Evolutionary conservation across 2,888 invertebrate species (phyloP).

Genomic region (Ophion slaviceki): DNA sequence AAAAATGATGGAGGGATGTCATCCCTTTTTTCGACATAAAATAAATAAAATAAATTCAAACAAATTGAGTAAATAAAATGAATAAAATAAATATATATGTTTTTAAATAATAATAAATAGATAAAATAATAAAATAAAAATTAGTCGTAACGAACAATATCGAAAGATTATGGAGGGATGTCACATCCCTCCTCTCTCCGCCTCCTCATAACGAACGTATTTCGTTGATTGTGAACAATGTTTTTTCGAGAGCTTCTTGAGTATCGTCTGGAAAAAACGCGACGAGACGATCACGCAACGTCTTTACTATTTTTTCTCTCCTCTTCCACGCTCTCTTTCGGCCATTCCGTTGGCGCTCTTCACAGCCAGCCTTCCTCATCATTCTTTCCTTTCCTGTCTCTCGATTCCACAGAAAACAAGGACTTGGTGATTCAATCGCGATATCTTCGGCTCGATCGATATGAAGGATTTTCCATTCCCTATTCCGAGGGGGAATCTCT

Average conservation of each 20-base stretch:
- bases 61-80: too few relatives aligned
- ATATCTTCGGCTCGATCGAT: conserved; percentile 52
- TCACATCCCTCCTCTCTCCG: conserved; percentile 1
- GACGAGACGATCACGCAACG: conserved; percentile 32
- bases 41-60: too few relatives aligned
- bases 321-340: conserved; percentile 52
- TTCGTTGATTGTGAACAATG: conserved; percentile 75
- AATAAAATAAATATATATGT: too few relatives aligned
- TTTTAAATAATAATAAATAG: too few relatives aligned
- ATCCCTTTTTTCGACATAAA: too few relatives aligned
- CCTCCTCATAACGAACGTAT: conserved; percentile 72
- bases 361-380: neutral
- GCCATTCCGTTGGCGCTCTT: conserved; percentile 30
- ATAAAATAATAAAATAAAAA: too few relatives aligned
- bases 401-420: conserved; percentile 50
- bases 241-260: conserved; percentile 70
- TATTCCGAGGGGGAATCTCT: conserved; percentile 38
- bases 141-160: too few relatives aligned
- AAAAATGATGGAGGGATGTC: too few relatives aligned
- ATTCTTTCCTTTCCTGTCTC: neutral
- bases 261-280: conserved; percentile 33
- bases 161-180: too few relatives aligned
- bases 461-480: conserved; percentile 30
- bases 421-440: conserved; percentile 52
- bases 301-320: conserved; percentile 26